Percentiles rank a stretch among this genome's conserved stretches.
Evolutionary conservation across 2,113 vertebrate genomes (phyloP).

Genomic region (Apteryx owenii): DNA sequence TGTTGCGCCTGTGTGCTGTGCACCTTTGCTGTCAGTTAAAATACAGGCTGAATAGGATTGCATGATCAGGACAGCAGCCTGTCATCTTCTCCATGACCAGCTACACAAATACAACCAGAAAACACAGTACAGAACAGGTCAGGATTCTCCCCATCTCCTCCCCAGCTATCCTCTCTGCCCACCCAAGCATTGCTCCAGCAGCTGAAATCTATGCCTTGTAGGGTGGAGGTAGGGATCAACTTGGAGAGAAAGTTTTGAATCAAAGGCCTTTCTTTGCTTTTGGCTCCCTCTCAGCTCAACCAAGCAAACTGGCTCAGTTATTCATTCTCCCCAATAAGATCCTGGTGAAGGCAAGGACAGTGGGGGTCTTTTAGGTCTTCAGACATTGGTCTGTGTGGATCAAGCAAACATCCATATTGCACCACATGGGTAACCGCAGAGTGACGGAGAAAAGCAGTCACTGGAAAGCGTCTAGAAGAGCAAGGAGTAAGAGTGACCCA

Average conservation of each 20-base stretch:
- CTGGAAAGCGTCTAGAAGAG: background rate
- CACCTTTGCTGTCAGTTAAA: background rate
- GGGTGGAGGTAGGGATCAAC: background rate
- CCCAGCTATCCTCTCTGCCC: background rate
- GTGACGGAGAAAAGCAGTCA: background rate
- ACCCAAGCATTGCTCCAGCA: background rate
- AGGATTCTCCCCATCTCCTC: background rate
- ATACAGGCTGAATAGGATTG: background rate
- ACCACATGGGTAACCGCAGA: fast-evolving
- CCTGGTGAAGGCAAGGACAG: background rate
- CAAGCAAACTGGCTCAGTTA: background rate
- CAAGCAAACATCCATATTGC: background rate
- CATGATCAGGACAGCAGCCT: background rate
- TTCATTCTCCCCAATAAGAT: background rate
- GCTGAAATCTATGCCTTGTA: background rate
- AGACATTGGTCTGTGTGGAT: background rate
- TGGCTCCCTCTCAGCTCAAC: background rate
- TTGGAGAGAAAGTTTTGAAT: no score
- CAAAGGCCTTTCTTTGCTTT: background rate
- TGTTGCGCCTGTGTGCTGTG: fast-evolving
- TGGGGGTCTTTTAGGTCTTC: background rate
- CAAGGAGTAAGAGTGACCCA: background rate
- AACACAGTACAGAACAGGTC: background rate
- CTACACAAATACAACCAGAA: background rate
- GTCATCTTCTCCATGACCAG: background rate